Evolutionary conservation across 2,113 vertebrate genomes (phyloP), one percentile per base, ranked within the genome.

Genomic region (Podocnemis expansa): DNA sequence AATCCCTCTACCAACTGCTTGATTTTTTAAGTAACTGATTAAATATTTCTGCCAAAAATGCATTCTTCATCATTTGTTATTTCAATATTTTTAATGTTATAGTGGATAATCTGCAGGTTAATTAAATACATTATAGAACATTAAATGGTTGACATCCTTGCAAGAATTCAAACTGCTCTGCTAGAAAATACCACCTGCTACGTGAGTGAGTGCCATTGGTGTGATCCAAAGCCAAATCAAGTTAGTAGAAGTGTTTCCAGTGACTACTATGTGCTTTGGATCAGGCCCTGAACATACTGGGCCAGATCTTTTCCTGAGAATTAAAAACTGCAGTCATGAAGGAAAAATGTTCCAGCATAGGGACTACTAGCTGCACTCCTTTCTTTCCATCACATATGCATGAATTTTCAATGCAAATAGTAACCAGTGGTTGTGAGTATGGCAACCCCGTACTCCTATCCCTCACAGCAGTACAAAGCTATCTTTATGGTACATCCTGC

Each of bases 241-340:
- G 38, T 43, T 12, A 75, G 25, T 45, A 24, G 22, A 45, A 76
- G 41, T 12, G 3, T 27, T 76, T 76, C 73, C 41, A 43, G 25
- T 76, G 24, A 76, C 41, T 45, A 45, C 56, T 27, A 29, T 58
- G 56, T 58, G 56, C 24, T 29, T 58, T 58, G 56, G 56, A 58
- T 58, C 41, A 76, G 22, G 73, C 24, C 41, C 73, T 27, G 43
- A 76, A 29, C 10, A 76, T 45, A 27, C 7, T 76, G 24, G 73
- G 41, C 54, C 91, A 88, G 41, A 3, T 93, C 47, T 84, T 93
- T 52, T 78, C 67, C 8, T 76, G 85, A 89, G 87, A 92, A 89
- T 17, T 45, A 81, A 78, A 91, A 94, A 87, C 54, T 49, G 67
- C 45, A 93, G 45, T 45, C 58, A 84, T 45, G 10, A 86, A 24